Evolutionary conservation across 2,888 invertebrate species (phyloP).

Genomic region (Euzetes globulus): DNA sequence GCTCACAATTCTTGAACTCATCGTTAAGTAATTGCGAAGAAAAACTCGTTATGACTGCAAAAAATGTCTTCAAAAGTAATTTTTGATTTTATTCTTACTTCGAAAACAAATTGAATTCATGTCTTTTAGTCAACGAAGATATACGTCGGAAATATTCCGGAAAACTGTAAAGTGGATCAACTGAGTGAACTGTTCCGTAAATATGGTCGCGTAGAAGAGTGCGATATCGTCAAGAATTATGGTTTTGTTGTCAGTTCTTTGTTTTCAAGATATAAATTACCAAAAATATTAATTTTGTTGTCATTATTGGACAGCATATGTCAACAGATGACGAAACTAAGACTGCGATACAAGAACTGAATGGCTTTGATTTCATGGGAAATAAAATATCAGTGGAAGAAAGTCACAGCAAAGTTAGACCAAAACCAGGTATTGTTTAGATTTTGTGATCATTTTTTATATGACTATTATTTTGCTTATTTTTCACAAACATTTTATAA

Average conservation of each 20-base stretch:
- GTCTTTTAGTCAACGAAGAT: constrained; percentile 39
- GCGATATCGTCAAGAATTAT: constrained; percentile 42
- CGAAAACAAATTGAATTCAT: not conserved
- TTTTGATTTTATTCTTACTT: not conserved
- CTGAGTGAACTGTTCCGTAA: constrained; percentile 40
- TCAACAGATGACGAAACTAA: constrained; percentile 41
- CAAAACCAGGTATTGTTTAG: constrained; percentile 60
- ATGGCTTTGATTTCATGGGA: constrained; percentile 41
- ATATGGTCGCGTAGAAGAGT: constrained; percentile 41
- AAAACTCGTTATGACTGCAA: not conserved
- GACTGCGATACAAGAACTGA: constrained; percentile 41
- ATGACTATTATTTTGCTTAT: not conserved
- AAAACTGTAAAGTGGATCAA: constrained; percentile 39
- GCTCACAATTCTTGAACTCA: no score
- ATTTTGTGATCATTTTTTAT: not conserved
- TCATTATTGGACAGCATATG: constrained; percentile 40
- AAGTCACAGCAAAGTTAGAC: constrained; percentile 69
- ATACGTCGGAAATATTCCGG: constrained; percentile 41
- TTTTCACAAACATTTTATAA: not conserved
- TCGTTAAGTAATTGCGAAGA: no score
- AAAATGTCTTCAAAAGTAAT: not conserved
- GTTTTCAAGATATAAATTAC: not conserved
- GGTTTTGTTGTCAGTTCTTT: constrained; percentile 41
- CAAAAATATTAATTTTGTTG: not conserved
- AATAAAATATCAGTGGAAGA: constrained; percentile 41